A percentile compares a stretch with the other conserved stretches of the same genome.
Evolutionary conservation across 2,113 vertebrate species (phyloP).

Genomic region (Poecile atricapillus): DNA sequence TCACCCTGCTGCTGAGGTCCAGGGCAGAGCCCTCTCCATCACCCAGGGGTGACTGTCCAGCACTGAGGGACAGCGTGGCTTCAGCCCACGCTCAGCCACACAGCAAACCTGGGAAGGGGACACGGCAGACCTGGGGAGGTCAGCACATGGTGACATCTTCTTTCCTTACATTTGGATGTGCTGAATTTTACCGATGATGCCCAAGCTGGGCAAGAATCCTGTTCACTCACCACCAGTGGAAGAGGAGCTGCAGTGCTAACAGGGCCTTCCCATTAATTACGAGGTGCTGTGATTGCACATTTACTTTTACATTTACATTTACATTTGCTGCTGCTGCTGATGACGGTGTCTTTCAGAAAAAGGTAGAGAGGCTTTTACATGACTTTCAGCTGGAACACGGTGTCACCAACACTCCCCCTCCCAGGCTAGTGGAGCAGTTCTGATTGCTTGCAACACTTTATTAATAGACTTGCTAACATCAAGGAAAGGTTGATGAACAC

Average conservation of each 20-base stretch:
- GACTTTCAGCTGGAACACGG: slow-evolving; percentile 54
- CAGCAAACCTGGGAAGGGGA: neutral
- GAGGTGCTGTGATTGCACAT: slow-evolving; percentile 32
- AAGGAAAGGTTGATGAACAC: slow-evolving; percentile 40
- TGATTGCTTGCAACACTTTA: slow-evolving; percentile 40
- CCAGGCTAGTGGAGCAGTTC: slow-evolving; percentile 11
- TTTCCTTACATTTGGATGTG: neutral
- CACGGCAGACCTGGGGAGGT: neutral
- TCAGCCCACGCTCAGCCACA: neutral
- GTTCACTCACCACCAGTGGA: neutral
- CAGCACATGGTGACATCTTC: neutral
- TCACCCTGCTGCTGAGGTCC: neutral
- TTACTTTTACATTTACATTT: slow-evolving; percentile 39
- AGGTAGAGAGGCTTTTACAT: slow-evolving; percentile 7
- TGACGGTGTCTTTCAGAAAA: neutral
- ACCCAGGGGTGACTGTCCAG: neutral
- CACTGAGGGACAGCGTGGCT: neutral
- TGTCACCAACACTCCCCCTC: slow-evolving; percentile 30
- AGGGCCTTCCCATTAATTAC: neutral
- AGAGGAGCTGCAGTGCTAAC: neutral
- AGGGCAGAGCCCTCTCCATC: neutral
- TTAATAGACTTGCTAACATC: slow-evolving; percentile 61
- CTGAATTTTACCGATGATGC: neutral
- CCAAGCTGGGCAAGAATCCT: neutral
- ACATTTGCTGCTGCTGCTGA: slow-evolving; percentile 35